These are phyloP conservation scores for Brachyhypopomus gauderio DNA, from an alignment of 2,113 vertebrate species.

Conservation along the genomic window DNA sequence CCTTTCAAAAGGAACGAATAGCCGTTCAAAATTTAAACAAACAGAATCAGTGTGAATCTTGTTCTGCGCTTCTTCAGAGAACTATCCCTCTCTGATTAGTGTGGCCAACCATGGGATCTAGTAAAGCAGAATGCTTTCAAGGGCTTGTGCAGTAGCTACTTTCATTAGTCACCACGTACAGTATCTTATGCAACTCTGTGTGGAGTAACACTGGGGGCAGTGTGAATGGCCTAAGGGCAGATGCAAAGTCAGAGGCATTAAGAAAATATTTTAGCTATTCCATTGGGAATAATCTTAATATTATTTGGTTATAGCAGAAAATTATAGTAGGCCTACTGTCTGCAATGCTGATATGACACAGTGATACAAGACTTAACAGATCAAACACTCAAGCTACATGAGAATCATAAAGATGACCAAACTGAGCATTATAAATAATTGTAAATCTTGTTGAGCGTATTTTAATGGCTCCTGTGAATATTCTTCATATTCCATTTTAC, in stretches of 20 bases:
- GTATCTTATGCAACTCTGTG: conserved; percentile 6
- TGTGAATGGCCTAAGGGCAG: neutral
- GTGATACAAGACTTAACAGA: neutral
- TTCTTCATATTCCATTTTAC: neutral
- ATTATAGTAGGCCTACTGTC: neutral
- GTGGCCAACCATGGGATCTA: conserved; percentile 9
- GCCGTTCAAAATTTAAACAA: conserved; percentile 60
- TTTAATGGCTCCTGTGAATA: neutral
- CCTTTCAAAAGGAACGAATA: conserved; percentile 58
- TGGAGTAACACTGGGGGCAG: neutral
- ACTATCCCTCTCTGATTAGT: conserved; percentile 25
- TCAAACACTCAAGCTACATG: neutral
- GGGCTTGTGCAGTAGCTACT: neutral
- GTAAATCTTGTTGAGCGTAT: neutral
- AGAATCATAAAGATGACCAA: neutral
- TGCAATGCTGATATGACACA: neutral
- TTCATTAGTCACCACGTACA: conserved; percentile 18
- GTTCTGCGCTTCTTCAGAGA: conserved; percentile 34
- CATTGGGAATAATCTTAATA: neutral
- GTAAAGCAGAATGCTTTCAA: neutral
- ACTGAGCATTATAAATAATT: no score
- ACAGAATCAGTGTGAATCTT: conserved; percentile 57
- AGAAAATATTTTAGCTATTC: neutral
- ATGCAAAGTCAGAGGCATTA: neutral
- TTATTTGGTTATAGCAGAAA: neutral